Conservation (phyloP, 2,888 invertebrate genomes). For the Microplitis manilae region DNA sequence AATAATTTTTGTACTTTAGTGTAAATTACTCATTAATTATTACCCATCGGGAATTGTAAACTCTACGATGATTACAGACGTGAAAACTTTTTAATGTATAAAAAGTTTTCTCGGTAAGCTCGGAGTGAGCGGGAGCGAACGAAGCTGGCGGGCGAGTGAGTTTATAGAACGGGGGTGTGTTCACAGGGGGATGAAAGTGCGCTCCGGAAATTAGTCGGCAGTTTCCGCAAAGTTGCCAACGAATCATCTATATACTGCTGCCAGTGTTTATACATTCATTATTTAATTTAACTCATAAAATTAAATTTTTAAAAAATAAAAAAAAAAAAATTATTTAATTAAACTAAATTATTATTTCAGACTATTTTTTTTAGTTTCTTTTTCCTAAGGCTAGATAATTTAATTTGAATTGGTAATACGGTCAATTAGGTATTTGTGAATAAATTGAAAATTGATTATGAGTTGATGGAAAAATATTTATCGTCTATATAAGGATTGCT, state of each 20-base stretch:
- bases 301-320: neutral
- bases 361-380: neutral
- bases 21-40: neutral
- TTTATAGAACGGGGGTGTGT: slow-evolving; percentile 40
- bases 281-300: neutral
- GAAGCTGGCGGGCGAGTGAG: neutral
- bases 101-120: slow-evolving; percentile 50
- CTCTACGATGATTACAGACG: neutral
- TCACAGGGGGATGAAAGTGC: slow-evolving; percentile 46
- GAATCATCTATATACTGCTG: slow-evolving; percentile 3
- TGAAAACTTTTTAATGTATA: neutral
- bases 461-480: neutral
- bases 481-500: neutral
- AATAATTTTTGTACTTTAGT: neutral
- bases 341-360: neutral
- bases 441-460: neutral
- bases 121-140: neutral
- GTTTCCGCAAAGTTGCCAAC: slow-evolving; percentile 49
- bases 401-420: neutral
- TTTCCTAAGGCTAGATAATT: neutral
- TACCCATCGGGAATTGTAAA: neutral
- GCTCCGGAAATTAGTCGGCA: slow-evolving; percentile 53
- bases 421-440: neutral
- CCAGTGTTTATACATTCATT: neutral
- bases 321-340: neutral